Percentiles rank a stretch among this genome's conserved stretches.
phyloP scores from a whole-genome alignment of 2,888 invertebrate genomes.

The Danaus chrysippus region DNA sequence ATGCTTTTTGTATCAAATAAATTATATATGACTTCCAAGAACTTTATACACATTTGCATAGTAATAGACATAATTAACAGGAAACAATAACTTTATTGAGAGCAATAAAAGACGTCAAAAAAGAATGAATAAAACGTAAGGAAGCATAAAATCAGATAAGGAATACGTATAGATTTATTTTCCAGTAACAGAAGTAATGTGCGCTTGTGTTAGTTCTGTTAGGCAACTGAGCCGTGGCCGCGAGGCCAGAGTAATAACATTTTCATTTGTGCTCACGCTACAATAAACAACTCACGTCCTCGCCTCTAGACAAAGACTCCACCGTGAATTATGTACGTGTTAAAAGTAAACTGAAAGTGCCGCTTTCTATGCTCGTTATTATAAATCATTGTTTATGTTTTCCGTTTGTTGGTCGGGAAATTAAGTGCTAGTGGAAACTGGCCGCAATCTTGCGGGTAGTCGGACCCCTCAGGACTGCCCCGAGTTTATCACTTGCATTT shows the following conservation, averaged over 20 bases:
- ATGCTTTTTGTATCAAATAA: too few relatives aligned
- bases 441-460: slow-evolving; percentile 49
- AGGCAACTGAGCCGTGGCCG: slow-evolving; percentile 35
- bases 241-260: slow-evolving; percentile 73
- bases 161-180: slow-evolving; percentile 12
- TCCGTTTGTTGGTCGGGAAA: slow-evolving; percentile 75
- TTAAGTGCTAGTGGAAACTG: slow-evolving; percentile 68
- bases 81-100: background rate
- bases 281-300: slow-evolving; percentile 78
- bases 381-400: slow-evolving; percentile 80
- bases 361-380: slow-evolving; percentile 76
- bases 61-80: background rate
- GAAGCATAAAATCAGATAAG: slow-evolving; percentile 11
- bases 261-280: slow-evolving; percentile 77
- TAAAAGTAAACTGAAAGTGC: slow-evolving; percentile 79
- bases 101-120: background rate
- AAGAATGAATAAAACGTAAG: slow-evolving; percentile 10
- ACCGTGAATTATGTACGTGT: slow-evolving; percentile 78
- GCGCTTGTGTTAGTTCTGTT: slow-evolving; percentile 16
- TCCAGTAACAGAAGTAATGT: slow-evolving; percentile 22
- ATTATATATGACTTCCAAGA: too few relatives aligned
- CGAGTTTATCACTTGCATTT: slow-evolving; percentile 33
- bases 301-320: slow-evolving; percentile 77
- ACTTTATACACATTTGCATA: background rate
- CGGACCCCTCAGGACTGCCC: slow-evolving; percentile 47